A percentile compares a stretch with the other conserved stretches of the same genome.
These are phyloP conservation scores for Clitarchus hookeri DNA, from an alignment of 2,888 invertebrate species.

Conservation along the genomic window DNA sequence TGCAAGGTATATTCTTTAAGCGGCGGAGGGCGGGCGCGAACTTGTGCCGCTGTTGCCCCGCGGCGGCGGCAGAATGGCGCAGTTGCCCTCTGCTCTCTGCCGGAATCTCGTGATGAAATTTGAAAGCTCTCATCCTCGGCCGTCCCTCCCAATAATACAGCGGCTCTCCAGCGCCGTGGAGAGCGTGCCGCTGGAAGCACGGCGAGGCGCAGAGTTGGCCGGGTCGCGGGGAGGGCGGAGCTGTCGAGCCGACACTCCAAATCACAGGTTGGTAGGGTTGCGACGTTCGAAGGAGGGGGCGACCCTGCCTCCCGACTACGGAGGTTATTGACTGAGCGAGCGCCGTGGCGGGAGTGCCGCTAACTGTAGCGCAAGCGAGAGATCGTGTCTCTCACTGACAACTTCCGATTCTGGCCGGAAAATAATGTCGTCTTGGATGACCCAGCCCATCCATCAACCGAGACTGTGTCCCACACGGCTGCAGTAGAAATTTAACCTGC, in stretches of 20 bases:
- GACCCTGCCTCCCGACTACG: background rate
- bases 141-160: conserved; percentile 39
- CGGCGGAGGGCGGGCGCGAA: background rate
- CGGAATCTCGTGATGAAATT: conserved; percentile 39
- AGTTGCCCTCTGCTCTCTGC: background rate
- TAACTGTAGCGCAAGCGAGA: background rate
- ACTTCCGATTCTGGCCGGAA: background rate
- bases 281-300: background rate
- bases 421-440: background rate
- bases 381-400: background rate
- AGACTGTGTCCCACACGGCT: background rate
- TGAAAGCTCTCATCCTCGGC: conserved; percentile 40
- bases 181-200: background rate
- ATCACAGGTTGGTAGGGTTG: background rate
- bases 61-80: background rate
- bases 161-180: conserved; percentile 24
- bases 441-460: background rate
- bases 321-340: background rate
- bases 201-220: background rate
- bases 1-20: too few species aligned
- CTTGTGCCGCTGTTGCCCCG: background rate
- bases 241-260: conserved; percentile 15
- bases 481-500: background rate
- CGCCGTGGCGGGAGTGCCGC: background rate
- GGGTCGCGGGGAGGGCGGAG: background rate